Base-by-base conservation (phyloP, 2,797 vertebrate species). In the Tamandua tetradactyla region DNA sequence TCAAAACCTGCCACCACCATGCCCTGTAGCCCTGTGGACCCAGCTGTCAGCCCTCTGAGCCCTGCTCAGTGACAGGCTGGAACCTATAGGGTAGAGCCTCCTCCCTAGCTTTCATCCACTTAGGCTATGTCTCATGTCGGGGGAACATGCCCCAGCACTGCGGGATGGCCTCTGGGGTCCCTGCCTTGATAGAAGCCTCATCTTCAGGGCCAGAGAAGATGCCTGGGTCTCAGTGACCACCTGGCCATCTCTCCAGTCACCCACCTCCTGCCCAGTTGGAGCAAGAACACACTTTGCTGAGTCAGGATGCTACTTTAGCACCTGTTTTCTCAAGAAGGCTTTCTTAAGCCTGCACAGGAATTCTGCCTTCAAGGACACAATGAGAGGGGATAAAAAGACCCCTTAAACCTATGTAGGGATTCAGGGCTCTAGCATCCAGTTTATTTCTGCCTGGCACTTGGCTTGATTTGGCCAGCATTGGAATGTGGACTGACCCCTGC, bases 191-290 rank as follows among this genome's bases (percentile, higher is more conserved):
- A 7, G 89, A 32, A 80, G 94, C 84, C n/a, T 95, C 71, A 32
- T 87, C 83, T 97, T 94, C 85, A 4, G 17, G 96, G 95, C 94
- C 97, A 0, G 0, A 74, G 80, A 78, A 92, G 96, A 84, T 95
- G 90, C 97, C 95, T 55, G 52, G 42, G 35, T 25, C 40, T 42
- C 68, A 44, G 0, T 15, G 7, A 25, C 59, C 66, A 5, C 68
- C 81, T 20, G 66, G 40, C 49, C 22, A 42, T 20, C 75, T 74
- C 27, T 4, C 79, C 66, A 49, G 5, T 57, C 72, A 8, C 32
- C 57, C 42, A 9, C 27, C 37, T 11, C 14, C 59, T 11, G 12
- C 37, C 71, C 79, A 37, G 14, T 25, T 47, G 44, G 57, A 32
- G 42, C 5, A 0, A n/a, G 72, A 44, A 15, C 35, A 4, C 14